phyloP scores from a whole-genome alignment of 2,113 vertebrate genomes.

The Cyphomyrus discorhynchus region DNA sequence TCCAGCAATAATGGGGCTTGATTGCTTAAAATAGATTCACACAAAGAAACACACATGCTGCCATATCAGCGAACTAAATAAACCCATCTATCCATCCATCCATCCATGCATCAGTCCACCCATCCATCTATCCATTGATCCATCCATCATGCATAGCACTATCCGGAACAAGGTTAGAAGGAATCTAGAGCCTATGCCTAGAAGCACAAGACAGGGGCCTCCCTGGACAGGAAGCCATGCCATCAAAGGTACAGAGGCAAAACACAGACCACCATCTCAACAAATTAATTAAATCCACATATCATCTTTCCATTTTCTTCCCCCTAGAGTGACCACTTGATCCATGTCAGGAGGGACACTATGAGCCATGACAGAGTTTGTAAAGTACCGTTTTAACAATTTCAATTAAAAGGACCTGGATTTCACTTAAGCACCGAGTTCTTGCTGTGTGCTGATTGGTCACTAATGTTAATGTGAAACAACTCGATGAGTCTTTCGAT shows the following conservation, averaged over 20 bases:
- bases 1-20: conserved; percentile 4
- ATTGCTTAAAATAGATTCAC: background rate
- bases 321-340: too few species aligned
- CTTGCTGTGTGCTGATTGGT: too few species aligned
- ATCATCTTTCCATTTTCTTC: background rate
- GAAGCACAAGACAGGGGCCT: background rate
- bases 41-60: background rate
- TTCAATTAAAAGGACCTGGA: too few species aligned
- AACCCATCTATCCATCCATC: background rate
- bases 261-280: background rate
- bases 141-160: background rate
- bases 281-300: background rate
- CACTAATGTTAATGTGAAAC: too few species aligned
- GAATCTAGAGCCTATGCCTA: background rate
- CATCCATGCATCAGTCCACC: background rate
- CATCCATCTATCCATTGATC: background rate
- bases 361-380: too few species aligned
- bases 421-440: too few species aligned
- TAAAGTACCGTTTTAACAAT: too few species aligned
- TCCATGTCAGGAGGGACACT: too few species aligned
- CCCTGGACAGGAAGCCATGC: background rate
- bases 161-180: background rate
- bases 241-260: background rate
- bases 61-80: background rate
- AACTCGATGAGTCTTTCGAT: too few species aligned